These are phyloP conservation scores for Epirrhoe tristata DNA, from an alignment of 2,888 invertebrate species.

Conservation along the genomic window DNA sequence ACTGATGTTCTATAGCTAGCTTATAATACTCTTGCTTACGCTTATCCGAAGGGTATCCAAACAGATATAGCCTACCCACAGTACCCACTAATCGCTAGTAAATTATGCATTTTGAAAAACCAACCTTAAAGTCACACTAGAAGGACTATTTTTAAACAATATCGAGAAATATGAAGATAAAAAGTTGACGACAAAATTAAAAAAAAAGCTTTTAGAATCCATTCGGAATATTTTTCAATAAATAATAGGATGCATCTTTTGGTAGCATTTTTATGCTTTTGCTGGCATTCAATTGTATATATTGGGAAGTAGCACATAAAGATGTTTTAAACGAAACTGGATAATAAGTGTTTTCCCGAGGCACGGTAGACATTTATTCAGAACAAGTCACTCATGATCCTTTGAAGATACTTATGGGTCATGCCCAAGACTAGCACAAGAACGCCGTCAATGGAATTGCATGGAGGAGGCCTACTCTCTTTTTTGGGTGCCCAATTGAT, in stretches of 20 bases:
- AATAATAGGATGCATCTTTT: not conserved
- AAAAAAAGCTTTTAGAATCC: conserved; percentile 15
- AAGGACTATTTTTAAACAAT: not conserved
- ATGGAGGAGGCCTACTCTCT: too few relatives aligned
- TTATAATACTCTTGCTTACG: not conserved
- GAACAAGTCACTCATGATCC: too few relatives aligned
- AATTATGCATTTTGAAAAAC: conserved; percentile 1
- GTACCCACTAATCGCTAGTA: conserved; percentile 23
- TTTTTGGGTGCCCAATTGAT: too few relatives aligned
- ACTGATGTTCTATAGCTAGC: conserved; percentile 7
- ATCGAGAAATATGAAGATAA: not conserved
- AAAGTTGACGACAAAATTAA: conserved; percentile 15
- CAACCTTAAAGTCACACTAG: not conserved
- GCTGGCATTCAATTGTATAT: not conserved
- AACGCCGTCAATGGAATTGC: too few relatives aligned
- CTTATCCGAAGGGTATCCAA: conserved; percentile 19
- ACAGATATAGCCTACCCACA: conserved; percentile 27
- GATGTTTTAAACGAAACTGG: too few relatives aligned
- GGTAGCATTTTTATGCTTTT: not conserved
- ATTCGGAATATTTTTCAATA: conserved; percentile 8
- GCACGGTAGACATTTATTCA: too few relatives aligned
- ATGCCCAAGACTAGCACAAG: too few relatives aligned
- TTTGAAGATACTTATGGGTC: too few relatives aligned
- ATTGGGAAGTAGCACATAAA: too few relatives aligned
- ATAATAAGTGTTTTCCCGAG: too few relatives aligned